Conservation (phyloP, 2,797 vertebrate genomes). For the Oreochromis grahami region DNA sequence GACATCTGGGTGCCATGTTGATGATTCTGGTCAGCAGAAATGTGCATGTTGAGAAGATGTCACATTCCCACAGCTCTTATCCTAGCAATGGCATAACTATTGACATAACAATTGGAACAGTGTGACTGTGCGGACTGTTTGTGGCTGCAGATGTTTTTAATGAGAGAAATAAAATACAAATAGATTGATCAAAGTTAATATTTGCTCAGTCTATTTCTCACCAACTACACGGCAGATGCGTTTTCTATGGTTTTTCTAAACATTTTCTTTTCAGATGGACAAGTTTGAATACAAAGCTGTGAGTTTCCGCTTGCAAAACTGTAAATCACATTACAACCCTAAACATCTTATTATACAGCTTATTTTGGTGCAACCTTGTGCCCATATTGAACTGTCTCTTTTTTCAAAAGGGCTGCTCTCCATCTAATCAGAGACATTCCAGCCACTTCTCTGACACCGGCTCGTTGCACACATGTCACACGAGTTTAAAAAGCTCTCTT, state of each 20-base stretch:
- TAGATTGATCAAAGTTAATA: background rate
- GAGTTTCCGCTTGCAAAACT: background rate
- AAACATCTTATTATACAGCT: slow-evolving; percentile 18
- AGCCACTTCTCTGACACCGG: slow-evolving; percentile 44
- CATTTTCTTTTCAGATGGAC: slow-evolving; percentile 1
- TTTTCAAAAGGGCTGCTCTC: slow-evolving; percentile 34
- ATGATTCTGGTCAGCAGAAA: slow-evolving; percentile 63
- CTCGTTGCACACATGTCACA: slow-evolving; percentile 50
- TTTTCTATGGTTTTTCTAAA: background rate
- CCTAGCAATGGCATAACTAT: slow-evolving; percentile 42
- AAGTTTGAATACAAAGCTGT: background rate
- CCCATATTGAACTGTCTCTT: slow-evolving; percentile 8
- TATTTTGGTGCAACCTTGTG: slow-evolving; percentile 6
- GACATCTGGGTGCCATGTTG: slow-evolving; percentile 68
- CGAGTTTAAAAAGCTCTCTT: slow-evolving; percentile 34
- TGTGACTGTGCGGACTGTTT: slow-evolving; percentile 13
- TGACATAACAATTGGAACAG: slow-evolving; percentile 37
- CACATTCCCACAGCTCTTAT: slow-evolving; percentile 66
- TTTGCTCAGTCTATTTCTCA: background rate
- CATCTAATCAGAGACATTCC: slow-evolving; percentile 59
- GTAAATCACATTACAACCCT: background rate
- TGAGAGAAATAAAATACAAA: background rate
- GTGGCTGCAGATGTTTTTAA: slow-evolving; percentile 18
- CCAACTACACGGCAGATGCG: rapidly evolving
- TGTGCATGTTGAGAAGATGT: slow-evolving; percentile 50